Evolutionary conservation across 2,113 vertebrate species (phyloP).

Genomic region (Scopus umbretta): DNA sequence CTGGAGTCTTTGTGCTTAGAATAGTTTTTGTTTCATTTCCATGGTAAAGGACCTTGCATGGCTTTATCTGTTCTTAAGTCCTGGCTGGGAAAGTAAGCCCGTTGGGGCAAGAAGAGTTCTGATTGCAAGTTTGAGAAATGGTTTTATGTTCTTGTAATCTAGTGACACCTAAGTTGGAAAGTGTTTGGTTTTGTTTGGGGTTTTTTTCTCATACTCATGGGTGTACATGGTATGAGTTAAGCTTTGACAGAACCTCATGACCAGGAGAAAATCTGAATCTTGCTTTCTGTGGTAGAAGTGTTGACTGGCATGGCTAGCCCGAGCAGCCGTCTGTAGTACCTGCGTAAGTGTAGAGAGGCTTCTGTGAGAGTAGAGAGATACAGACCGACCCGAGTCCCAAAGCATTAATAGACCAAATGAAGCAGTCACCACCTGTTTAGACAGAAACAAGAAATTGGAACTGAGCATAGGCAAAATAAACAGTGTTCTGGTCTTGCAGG

Average conservation of each 20-base stretch:
- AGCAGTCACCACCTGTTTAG: not conserved
- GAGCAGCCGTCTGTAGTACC: not conserved
- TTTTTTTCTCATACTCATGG: not conserved
- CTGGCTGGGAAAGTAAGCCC: not conserved
- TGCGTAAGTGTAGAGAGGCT: not conserved
- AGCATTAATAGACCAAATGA: not conserved
- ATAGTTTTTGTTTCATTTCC: not conserved
- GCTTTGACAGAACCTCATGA: not conserved
- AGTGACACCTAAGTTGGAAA: not conserved
- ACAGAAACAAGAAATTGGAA: not conserved
- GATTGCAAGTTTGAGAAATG: not conserved
- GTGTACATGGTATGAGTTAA: not conserved
- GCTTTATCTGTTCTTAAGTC: not conserved
- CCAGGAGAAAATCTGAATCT: not conserved
- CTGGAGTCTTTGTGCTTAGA: not conserved
- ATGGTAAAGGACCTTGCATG: not conserved
- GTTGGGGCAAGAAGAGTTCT: not conserved
- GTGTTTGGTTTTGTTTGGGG: not conserved
- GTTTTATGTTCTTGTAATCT: not conserved
- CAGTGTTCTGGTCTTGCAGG: not conserved
- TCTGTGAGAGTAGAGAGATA: not conserved
- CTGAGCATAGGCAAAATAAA: not conserved
- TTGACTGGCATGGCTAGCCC: not conserved
- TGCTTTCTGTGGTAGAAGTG: not conserved
- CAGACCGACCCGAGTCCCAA: not conserved